Conservation (phyloP, 2,888 invertebrate genomes). For the Drosophila antonietae region DNA sequence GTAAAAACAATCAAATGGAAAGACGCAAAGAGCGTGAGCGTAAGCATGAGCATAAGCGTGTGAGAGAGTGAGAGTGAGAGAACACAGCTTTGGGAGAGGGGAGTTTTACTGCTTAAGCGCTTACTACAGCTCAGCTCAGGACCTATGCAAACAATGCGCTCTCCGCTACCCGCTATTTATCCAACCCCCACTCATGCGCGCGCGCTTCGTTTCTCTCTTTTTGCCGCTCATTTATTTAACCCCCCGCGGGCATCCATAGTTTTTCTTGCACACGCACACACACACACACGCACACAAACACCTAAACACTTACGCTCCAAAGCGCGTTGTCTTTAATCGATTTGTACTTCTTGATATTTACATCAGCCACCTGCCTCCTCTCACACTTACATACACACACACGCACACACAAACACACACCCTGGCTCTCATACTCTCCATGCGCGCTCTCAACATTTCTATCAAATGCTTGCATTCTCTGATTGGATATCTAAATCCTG, state of each 20-base stretch:
- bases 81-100: constrained; percentile 18
- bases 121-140: constrained; percentile 72
- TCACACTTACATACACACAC: constrained; percentile 5
- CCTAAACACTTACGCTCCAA: constrained; percentile 50
- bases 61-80: constrained; percentile 24
- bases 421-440: constrained; percentile 31
- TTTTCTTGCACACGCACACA: constrained; percentile 46
- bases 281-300: constrained; percentile 9
- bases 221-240: constrained; percentile 48
- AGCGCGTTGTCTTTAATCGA: constrained; percentile 78
- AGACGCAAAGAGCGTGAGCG: constrained; percentile 27
- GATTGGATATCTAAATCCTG: constrained; percentile 79
- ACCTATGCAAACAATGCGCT: constrained; percentile 67
- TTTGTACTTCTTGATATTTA: constrained; percentile 79
- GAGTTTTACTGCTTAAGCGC: constrained; percentile 56
- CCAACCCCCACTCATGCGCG: constrained; percentile 67
- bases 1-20: constrained; percentile 65
- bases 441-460: constrained; percentile 51
- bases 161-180: constrained; percentile 22
- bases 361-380: constrained; percentile 48
- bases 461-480: constrained; percentile 71
- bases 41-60: neutral
- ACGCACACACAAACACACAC: constrained; percentile 5
- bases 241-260: constrained; percentile 46
- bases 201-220: constrained; percentile 45